These are phyloP conservation scores for Steinernema hermaphroditum DNA, from an alignment of 2,888 invertebrate species.

Conservation along the genomic window DNA sequence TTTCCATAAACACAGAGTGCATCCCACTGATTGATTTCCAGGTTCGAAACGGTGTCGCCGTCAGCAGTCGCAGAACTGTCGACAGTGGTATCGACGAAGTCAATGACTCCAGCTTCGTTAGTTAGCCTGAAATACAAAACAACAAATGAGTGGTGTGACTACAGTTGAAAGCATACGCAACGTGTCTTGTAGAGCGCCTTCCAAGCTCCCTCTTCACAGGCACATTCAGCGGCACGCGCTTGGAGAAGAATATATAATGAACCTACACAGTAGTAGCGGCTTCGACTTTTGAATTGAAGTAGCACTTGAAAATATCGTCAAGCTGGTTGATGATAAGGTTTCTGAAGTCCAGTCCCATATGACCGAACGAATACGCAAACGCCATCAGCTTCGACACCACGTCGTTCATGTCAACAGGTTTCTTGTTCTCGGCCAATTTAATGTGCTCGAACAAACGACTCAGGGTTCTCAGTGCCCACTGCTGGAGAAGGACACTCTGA, in stretches of 20 bases:
- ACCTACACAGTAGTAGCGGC: conserved; percentile 49
- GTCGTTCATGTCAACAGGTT: conserved; percentile 56
- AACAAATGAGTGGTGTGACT: too few species aligned
- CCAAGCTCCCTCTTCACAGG: neutral
- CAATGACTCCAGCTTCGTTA: conserved; percentile 15
- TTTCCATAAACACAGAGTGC: conserved; percentile 63
- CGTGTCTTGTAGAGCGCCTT: too few species aligned
- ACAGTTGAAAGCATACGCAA: too few species aligned
- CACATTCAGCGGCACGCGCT: too few species aligned
- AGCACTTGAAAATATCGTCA: conserved; percentile 47
- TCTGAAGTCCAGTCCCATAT: conserved; percentile 65
- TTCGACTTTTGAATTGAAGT: conserved; percentile 49
- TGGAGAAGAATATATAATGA: too few species aligned
- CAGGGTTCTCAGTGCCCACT: conserved; percentile 62
- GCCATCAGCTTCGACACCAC: conserved; percentile 61
- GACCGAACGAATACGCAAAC: conserved; percentile 60
- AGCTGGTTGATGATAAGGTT: conserved; percentile 55
- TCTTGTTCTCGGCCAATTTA: conserved; percentile 53
- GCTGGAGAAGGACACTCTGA: conserved; percentile 58
- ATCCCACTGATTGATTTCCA: conserved; percentile 64
- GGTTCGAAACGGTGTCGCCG: conserved; percentile 46
- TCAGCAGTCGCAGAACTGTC: conserved; percentile 42
- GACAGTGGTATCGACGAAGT: conserved; percentile 24
- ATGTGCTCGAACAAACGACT: conserved; percentile 56
- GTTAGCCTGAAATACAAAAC: conserved; percentile 2